Percentiles rank a stretch among this genome's conserved stretches.
phyloP scores from a whole-genome alignment of 2,113 vertebrate genomes.

The Xenopus borealis region DNA sequence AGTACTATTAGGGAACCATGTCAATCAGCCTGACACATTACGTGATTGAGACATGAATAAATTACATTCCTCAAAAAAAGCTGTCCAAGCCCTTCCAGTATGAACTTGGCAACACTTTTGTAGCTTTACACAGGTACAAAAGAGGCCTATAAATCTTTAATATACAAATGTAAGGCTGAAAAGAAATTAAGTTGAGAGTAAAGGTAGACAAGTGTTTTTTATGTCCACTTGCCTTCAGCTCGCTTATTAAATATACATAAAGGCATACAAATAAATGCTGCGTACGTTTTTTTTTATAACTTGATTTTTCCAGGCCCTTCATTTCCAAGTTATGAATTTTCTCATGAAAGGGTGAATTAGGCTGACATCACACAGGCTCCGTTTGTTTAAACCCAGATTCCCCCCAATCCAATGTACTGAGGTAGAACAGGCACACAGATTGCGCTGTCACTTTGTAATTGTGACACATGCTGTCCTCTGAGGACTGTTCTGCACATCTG shows the following conservation, averaged over 20 bases:
- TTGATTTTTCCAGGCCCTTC: neutral
- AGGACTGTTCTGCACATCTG: neutral
- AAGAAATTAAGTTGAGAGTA: conserved; percentile 12
- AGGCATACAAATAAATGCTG: conserved; percentile 6
- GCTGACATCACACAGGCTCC: neutral
- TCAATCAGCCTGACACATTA: conserved; percentile 3
- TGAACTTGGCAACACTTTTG: conserved; percentile 23
- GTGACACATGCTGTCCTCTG: neutral
- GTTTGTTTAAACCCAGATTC: neutral
- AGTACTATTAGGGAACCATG: neutral
- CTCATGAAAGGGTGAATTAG: neutral
- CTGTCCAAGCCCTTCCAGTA: conserved; percentile 21
- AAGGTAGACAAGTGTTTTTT: conserved; percentile 2
- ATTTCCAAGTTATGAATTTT: conserved; percentile 18
- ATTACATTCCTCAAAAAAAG: conserved; percentile 7
- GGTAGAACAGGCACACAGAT: neutral
- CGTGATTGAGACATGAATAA: conserved; percentile 21
- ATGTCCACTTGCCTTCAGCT: conserved; percentile 25
- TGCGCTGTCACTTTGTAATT: neutral
- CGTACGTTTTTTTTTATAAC: neutral
- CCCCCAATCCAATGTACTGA: neutral
- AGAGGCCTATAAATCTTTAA: conserved; percentile 32
- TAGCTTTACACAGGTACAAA: conserved; percentile 19
- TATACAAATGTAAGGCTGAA: conserved; percentile 7
- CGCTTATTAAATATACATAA: conserved; percentile 33